Conservation (phyloP, 37 sponge, comb jelly and placozoan genomes). For the Beroe ovata region DNA sequence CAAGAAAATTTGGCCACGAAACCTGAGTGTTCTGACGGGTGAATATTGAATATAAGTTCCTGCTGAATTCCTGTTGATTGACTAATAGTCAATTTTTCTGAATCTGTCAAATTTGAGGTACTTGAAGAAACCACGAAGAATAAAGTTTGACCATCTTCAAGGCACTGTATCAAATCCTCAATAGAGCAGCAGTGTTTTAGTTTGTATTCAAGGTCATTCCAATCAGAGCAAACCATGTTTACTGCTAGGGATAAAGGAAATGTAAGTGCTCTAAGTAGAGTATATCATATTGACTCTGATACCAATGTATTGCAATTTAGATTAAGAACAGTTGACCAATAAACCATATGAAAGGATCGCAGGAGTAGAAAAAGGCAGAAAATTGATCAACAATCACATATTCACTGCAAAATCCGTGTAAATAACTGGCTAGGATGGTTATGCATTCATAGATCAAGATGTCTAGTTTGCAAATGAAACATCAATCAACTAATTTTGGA, state of each 20-base stretch:
- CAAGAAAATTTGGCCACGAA: conserved; percentile 18
- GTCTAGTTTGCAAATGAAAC: too few relatives aligned
- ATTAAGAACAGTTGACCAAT: too few relatives aligned
- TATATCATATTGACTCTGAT: too few relatives aligned
- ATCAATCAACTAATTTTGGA: not conserved
- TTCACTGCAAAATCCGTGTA: too few relatives aligned
- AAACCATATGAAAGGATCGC: too few relatives aligned
- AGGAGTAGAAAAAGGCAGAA: too few relatives aligned
- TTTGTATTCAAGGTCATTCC: conserved; percentile 12
- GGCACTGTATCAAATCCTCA: conserved; percentile 34
- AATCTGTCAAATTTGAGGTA: conserved; percentile 45
- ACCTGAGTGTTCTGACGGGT: conserved; percentile 16
- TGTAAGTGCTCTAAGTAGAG: too few relatives aligned
- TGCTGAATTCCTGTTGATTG: conserved; percentile 49
- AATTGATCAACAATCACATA: too few relatives aligned
- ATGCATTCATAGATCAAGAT: too few relatives aligned
- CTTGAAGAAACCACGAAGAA: conserved; percentile 52
- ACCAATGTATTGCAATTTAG: too few relatives aligned
- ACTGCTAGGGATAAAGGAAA: too few relatives aligned
- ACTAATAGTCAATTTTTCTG: conserved; percentile 50
- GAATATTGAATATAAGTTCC: conserved; percentile 48
- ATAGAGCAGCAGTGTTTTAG: not conserved
- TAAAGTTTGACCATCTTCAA: conserved; percentile 46
- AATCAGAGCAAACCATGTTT: conserved; percentile 22
- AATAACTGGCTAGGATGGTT: too few relatives aligned